Conservation (phyloP, 1,140 invertebrate genomes). For the Ruditapes philippinarum region DNA sequence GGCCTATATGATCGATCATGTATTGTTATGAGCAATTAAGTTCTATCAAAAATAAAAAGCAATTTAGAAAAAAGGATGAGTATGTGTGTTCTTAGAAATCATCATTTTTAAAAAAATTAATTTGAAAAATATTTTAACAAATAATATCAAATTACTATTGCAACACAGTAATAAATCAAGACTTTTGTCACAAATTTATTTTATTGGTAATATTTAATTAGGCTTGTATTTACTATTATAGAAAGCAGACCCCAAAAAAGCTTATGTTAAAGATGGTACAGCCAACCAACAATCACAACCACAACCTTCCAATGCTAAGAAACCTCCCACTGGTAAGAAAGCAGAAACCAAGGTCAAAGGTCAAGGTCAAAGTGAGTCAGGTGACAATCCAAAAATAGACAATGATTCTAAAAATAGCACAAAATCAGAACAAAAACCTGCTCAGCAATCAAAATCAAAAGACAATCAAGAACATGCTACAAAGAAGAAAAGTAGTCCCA, state of each 20-base stretch:
- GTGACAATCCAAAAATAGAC: conserved; percentile 12
- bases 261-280: conserved; percentile 39
- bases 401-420: not conserved
- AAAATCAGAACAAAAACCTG: conserved; percentile 30
- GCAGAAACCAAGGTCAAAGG: conserved; percentile 49
- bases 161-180: too few species aligned
- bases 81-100: too few species aligned
- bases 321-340: conserved; percentile 4
- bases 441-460: conserved; percentile 47
- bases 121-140: too few species aligned
- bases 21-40: too few species aligned
- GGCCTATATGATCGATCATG: too few species aligned
- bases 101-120: too few species aligned
- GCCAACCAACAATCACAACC: conserved; percentile 6
- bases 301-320: conserved; percentile 24
- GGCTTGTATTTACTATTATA: not conserved
- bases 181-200: too few species aligned
- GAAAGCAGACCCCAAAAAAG: conserved; percentile 43
- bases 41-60: too few species aligned
- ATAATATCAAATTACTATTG: too few species aligned
- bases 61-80: too few species aligned
- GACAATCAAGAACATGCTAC: conserved; percentile 60
- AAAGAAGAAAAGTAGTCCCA: conserved; percentile 46
- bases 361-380: conserved; percentile 54
- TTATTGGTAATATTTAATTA: too few species aligned